Evolutionary conservation across 2,888 invertebrate species (phyloP), one percentile per base, ranked within the genome.

Genomic region (Tethea ocularis): DNA sequence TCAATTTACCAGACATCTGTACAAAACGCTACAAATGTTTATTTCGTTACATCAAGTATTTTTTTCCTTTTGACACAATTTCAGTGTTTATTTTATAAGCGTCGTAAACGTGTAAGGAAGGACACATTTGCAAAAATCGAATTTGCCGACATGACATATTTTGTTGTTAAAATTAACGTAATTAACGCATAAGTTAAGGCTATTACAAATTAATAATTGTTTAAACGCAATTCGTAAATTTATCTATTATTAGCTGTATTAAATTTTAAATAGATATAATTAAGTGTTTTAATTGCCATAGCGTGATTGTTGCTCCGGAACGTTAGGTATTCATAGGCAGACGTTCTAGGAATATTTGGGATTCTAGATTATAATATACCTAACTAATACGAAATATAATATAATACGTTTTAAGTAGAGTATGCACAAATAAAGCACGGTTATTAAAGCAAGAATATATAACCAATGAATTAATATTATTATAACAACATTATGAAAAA

Each of bases 1-100:
- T 73, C 81, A 80, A 83, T 82, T 81, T 75, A 71, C 63, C 68
- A 69, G 73, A 70, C 74, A 71, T 67, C 66, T 60, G 66, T 68
- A 46, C 46, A n/a, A 6, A 38, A 46, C 17, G 46, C 46, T 65
- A 17, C 26, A 17, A 53, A 33, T 33, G 29, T 53, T 29, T 46
- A 8, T 17, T 20, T 20, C 20, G 20, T 46, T 46, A 41, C 17
- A 17, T 41, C 6, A 3, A 17, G 15, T 15, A 15, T 5, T 4
- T 17, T 46, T 20, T 38, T n/a, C 5, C 20, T 20, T 10, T 46
- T 46, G 10, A 46, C 41, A 36, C 36, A 17, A 17, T 41, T 17
- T 41, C 17, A 17, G 17, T 41, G 41, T 33, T 41, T 41, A 41
- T 41, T 41, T 41, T 5, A 36, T 5, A 15, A n/a, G 7, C 33